Evolutionary conservation across 1,140 invertebrate genomes (phyloP), one percentile per base, ranked within the genome.

Genomic region (Onthophagus taurus): DNA sequence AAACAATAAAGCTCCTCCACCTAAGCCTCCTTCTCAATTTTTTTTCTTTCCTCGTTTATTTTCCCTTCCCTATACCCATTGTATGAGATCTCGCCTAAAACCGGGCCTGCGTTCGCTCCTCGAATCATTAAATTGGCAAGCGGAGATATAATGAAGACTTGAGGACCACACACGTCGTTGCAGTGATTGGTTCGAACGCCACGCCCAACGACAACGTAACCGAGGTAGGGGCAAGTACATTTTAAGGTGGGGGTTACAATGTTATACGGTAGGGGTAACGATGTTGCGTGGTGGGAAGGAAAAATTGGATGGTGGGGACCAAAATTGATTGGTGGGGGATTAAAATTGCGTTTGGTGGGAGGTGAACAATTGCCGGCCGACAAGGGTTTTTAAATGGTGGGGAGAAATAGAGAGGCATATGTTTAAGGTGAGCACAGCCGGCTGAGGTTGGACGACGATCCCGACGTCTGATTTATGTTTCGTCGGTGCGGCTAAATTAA

Each of bases 91-190:
- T n/a, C n/a, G n/a, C n/a, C n/a, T n/a, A n/a, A n/a, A n/a, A n/a
- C n/a, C n/a, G n/a, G n/a, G n/a, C 44, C 41, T 42, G 44, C 36
- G 23, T 31, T 38, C 20, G 37, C 37, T 46, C 55, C 53, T 56
- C 45, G 42, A 55, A 59, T 57, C 45, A 50, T 50, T 60, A 61
- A 61, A 61, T 57, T 61, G 55, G 56, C 58, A 58, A 59, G 49
- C 51, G 50, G 45, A 52, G 51, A 53, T 57, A 47, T 58, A 58
- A 61, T 60, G 56, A 61, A 60, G 59, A 61, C 53, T 50, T 57
- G 57, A 53, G 57, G 59, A 61, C 59, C 59, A 60, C 59, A 61
- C 59, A 61, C 57, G 56, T 60, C 49, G 59, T 45, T 42, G 50
- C 56, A 52, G 43, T 57, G 58, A 61, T 61, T 61, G 59, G 59